Evolutionary conservation across 2,888 invertebrate genomes (phyloP), one percentile per base, ranked within the genome.

Genomic region (Eulithis testata): DNA sequence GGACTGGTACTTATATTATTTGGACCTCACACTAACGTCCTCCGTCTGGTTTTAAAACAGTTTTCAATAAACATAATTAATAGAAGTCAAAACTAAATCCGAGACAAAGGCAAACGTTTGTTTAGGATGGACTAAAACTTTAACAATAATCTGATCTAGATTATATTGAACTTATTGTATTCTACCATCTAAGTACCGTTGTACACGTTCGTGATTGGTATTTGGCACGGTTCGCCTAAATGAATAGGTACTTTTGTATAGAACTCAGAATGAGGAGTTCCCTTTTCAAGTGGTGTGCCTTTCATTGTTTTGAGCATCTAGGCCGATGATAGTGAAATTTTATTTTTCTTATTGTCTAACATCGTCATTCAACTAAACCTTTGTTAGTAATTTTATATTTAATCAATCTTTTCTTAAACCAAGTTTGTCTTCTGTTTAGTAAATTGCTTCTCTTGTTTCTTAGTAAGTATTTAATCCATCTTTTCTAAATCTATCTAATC

Each of bases 221-320:
- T 72, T 71, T 68, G 77, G 71, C 75, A 76, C 74, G 70, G 67
- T 66, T 74, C 44, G 64, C 76, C 72, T 68, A 72, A 72, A 60
- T 21, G 21, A 21, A 21, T 21, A n/a, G n/a, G n/a, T n/a, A 36
- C 60, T 58, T 68, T 65, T 67, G 61, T 64, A 53, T 63, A 52
- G 5, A 40, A 8, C 40, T 40, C 6, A 40, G 40, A 40, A 40
- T 40, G 9, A 40, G 9, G 59, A 66, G 54, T 58, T 40, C 56
- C 54, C 59, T 61, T 68, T 63, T 64, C 62, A 63, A 59, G 51
- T 45, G 56, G 60, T 61, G 59, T 58, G 40, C 9, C 21, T 63
- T 51, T 47, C 50, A 66, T 73, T 68, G 71, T 71, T 68, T 65
- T 53, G n/a, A 52, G 58, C 9, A 65, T 67, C 60, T 71, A 56